These are phyloP conservation scores for Triops longicaudatus DNA, from an alignment of 1,140 invertebrate species.

Conservation along the genomic window DNA sequence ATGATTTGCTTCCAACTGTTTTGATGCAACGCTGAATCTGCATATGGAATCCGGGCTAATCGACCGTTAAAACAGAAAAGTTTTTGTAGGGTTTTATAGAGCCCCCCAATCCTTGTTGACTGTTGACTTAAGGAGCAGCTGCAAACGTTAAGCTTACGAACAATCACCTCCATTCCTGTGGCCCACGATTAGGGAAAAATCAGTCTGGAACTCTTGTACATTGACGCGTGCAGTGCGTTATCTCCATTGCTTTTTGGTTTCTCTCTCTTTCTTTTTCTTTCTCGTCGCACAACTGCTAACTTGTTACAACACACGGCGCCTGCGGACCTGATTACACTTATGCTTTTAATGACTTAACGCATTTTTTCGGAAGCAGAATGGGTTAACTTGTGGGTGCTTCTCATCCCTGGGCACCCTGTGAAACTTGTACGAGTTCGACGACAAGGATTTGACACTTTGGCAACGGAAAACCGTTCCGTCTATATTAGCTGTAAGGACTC, in stretches of 20 bases:
- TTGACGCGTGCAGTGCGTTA: conserved; percentile 5
- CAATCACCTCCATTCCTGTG: neutral
- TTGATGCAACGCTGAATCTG: too few relatives aligned
- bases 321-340: neutral
- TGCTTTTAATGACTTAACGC: neutral
- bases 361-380: neutral
- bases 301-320: neutral
- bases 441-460: neutral
- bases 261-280: too few relatives aligned
- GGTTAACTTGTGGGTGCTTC: neutral
- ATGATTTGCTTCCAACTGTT: too few relatives aligned
- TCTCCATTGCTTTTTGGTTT: neutral
- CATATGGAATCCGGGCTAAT: neutral
- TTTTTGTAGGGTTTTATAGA: neutral
- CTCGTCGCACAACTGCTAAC: neutral
- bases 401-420: neutral
- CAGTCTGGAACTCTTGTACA: conserved; percentile 14
- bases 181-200: neutral
- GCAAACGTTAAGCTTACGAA: conserved; percentile 6
- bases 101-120: neutral
- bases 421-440: neutral
- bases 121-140: conserved; percentile 15
- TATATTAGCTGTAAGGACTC: neutral
- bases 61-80: neutral
- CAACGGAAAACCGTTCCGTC: neutral